Conservation (phyloP, 1,140 invertebrate genomes). For the Harlomillsia oculata region DNA sequence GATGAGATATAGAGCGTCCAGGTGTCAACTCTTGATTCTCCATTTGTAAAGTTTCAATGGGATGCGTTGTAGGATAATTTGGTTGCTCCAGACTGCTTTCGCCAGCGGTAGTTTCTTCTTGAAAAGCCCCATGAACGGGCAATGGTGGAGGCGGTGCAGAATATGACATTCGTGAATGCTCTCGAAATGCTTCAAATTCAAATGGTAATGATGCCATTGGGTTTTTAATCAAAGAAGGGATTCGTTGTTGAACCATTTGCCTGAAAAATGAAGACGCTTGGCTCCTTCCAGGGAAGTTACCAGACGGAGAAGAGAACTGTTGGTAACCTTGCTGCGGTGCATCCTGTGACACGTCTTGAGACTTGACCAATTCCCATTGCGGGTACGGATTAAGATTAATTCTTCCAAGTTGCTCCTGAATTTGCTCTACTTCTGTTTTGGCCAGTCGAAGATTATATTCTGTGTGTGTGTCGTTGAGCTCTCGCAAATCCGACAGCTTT, state of each 20-base stretch:
- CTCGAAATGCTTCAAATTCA: background rate
- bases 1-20: too few species aligned
- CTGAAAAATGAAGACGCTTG: conserved; percentile 1
- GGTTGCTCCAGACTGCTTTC: too few species aligned
- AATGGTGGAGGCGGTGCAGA: too few species aligned
- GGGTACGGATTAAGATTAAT: conserved; percentile 37
- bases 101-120: too few species aligned
- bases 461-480: conserved; percentile 48
- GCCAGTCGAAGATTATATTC: conserved; percentile 42
- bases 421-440: conserved; percentile 33
- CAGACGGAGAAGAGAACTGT: too few species aligned
- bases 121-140: too few species aligned
- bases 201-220: conserved; percentile 8
- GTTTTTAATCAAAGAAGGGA: conserved; percentile 15
- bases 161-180: too few species aligned
- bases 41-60: too few species aligned
- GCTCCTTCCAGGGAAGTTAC: too few species aligned
- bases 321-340: background rate
- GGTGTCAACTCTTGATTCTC: too few species aligned
- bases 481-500: conserved; percentile 42
- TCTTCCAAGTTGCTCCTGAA: conserved; percentile 37
- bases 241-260: conserved; percentile 10
- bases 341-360: background rate
- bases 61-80: too few species aligned
- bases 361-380: conserved; percentile 16